Base-by-base conservation (phyloP, 2,113 vertebrate genomes). In the Elephantulus edwardii region DNA sequence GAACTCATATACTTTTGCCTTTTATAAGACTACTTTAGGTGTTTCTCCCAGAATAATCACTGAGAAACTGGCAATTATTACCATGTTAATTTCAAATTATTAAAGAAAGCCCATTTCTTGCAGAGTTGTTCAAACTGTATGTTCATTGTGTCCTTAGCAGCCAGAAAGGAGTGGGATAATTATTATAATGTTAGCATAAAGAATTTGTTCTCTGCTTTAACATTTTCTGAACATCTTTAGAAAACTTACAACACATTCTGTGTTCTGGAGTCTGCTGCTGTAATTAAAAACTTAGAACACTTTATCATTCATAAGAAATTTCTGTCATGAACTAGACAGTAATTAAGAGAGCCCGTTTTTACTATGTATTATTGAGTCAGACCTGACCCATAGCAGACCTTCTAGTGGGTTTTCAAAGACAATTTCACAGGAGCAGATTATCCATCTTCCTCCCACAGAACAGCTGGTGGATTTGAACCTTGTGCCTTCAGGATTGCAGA, bases 151-250 rank as follows among this genome's bases (percentile, higher is more conserved):
- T 90, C 35, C 20, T 66, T 93, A 40, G 85, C 78, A 93, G 38
- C 79, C 75, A 72, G 74, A 89, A 8, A 50, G 56, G 20, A 54
- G 17, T 71, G 52, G 91, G 64, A 79, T 70, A 78, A 83, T 58
- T 85, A 42, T 58, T 76, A 17, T 88, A 64, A 56, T 64, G 48
- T 74, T 86, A 79, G 6, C 79, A 62, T 83, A 56, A 89, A 87
- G 48, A 88, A 79, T 68, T 50, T 91, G 28, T 91, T 91, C 64
- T 71, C 66, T 90, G 42, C 26, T 48, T 86, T 78, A 93, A 72
- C 33, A 68, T 95, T 95, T 92, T 76, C 72, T 86, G 72, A 94
- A 90, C 70, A 85, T 86, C 86, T 93, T 79, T 75, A 76, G 64
- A 54, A 93, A 40, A 90, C 86, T 93, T 75, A 54, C 10, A 90